phyloP scores from a whole-genome alignment of 2,888 invertebrate species.

The Tetranychus piercei region DNA sequence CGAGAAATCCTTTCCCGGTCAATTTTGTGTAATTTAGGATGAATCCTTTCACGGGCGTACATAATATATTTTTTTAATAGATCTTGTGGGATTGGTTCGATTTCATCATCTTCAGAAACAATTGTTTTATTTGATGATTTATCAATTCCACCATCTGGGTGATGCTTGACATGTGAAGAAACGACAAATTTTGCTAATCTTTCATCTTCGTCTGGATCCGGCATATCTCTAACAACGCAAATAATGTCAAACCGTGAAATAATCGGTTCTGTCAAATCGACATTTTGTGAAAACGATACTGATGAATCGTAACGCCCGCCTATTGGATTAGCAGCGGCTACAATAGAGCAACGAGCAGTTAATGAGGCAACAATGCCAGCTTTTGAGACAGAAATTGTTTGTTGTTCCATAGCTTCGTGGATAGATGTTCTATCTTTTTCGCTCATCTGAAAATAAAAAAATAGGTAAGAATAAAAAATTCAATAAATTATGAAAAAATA shows the following conservation, averaged over 20 bases:
- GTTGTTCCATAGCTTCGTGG: constrained; percentile 99
- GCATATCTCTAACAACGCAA: constrained; percentile 88
- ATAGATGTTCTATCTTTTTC: constrained; percentile 94
- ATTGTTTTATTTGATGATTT: too few species aligned
- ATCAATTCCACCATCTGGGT: too few species aligned
- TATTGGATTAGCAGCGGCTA: constrained; percentile 95
- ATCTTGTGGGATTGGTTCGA: constrained; percentile 68
- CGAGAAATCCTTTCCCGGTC: constrained; percentile 94
- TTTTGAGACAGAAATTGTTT: constrained; percentile 94
- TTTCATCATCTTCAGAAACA: constrained; percentile 30
- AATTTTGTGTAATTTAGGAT: constrained; percentile 75
- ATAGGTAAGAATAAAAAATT: constrained; percentile 28
- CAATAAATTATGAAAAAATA: constrained; percentile 34
- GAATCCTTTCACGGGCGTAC: constrained; percentile 77
- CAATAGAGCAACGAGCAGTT: constrained; percentile 89
- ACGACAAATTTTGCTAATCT: constrained; percentile 77
- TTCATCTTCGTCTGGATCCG: constrained; percentile 68
- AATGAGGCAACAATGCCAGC: constrained; percentile 96
- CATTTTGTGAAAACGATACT: constrained; percentile 90
- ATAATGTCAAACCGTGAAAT: constrained; percentile 91
- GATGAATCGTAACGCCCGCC: constrained; percentile 93
- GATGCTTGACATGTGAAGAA: constrained; percentile 80
- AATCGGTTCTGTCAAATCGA: constrained; percentile 88
- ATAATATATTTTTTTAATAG: constrained; percentile 88
- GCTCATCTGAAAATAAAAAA: constrained; percentile 49